Evolutionary conservation across 2,888 invertebrate species (phyloP).

Genomic region (Dinocampus coccinellae): DNA sequence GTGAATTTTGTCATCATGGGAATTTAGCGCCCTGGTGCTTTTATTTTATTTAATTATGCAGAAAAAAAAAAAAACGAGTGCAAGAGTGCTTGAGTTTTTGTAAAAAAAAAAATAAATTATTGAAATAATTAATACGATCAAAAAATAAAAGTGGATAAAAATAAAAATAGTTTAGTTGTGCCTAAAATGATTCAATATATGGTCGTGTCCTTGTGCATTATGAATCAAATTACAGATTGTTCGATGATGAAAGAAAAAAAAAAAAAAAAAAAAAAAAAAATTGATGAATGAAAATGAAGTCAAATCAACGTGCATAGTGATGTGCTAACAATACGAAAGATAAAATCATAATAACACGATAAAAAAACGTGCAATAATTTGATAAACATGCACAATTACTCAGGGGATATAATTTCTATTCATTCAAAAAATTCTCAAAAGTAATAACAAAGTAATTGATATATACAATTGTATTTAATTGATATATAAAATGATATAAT

Average conservation of each 20-base stretch:
- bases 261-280: constrained; percentile 6
- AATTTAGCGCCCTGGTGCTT: constrained; percentile 51
- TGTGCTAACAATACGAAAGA: neutral
- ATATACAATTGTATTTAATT: neutral
- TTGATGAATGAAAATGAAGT: constrained; percentile 11
- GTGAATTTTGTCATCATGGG: constrained; percentile 27
- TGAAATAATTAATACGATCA: constrained; percentile 22
- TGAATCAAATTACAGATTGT: neutral
- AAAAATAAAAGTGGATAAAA: constrained; percentile 3
- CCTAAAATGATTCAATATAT: constrained; percentile 40
- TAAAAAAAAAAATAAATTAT: constrained; percentile 42
- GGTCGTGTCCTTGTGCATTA: constrained; percentile 45
- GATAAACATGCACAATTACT: neutral
- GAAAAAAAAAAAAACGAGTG: constrained; percentile 57
- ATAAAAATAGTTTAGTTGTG: constrained; percentile 45
- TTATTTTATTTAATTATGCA: constrained; percentile 58
- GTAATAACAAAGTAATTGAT: neutral
- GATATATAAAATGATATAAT: neutral
- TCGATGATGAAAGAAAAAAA: constrained; percentile 5
- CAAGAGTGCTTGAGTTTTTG: constrained; percentile 54
- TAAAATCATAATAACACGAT: neutral
- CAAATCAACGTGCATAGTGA: neutral
- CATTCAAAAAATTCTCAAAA: neutral
- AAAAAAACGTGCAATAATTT: neutral
- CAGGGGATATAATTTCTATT: neutral